Conservation (phyloP, 2,797 vertebrate genomes). For the Pteropus rufus region DNA sequence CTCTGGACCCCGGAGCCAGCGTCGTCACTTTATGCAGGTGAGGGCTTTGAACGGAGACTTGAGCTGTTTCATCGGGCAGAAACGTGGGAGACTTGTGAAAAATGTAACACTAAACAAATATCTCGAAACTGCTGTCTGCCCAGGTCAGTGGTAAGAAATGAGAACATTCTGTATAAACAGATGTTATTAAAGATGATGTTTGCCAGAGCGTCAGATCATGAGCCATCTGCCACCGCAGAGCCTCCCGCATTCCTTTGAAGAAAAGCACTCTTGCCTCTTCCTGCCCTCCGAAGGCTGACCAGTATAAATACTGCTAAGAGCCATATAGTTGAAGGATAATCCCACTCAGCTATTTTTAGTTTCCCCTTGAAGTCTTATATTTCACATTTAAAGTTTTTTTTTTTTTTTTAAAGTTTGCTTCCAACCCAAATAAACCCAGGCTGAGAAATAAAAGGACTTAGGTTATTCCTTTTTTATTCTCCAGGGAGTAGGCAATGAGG, state of each 20-base stretch:
- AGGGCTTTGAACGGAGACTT: neutral
- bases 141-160: neutral
- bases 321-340: accelerated
- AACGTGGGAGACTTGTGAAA: neutral
- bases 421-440: constrained; percentile 35
- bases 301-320: neutral
- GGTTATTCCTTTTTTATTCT: neutral
- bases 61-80: neutral
- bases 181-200: neutral
- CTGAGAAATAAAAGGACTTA: neutral
- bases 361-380: neutral
- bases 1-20: neutral
- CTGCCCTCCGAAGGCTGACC: neutral
- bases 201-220: accelerated
- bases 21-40: neutral
- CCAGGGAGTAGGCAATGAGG: neutral
- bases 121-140: neutral
- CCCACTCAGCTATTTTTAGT: neutral
- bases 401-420: constrained; percentile 36
- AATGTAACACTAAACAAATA: neutral
- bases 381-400: constrained; percentile 44
- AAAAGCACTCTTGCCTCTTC: neutral
- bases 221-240: neutral
- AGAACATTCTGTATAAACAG: neutral
- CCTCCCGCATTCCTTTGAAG: neutral